Percentiles rank a stretch among this genome's conserved stretches.
Conservation (phyloP, 2,113 vertebrate genomes). For the Pongo abelii region DNA sequence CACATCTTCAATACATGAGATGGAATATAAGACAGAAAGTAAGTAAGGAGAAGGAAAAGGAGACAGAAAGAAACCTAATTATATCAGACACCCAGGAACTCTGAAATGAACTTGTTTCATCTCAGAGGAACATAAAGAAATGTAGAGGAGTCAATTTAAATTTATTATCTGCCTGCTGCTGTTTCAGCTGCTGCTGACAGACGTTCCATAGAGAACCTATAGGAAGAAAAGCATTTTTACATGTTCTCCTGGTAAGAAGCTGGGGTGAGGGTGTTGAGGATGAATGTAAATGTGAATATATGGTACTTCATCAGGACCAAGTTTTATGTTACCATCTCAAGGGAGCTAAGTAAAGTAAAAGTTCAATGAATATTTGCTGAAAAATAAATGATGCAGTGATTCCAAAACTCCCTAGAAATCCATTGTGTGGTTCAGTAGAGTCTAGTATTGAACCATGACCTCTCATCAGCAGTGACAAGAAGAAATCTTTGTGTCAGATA, state of each 20-base stretch:
- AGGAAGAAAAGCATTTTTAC: neutral
- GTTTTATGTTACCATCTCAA: neutral
- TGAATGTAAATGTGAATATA: neutral
- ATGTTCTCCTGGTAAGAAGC: neutral
- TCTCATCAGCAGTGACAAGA: neutral
- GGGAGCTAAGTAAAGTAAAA: neutral
- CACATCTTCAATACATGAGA: neutral
- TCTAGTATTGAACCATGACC: neutral
- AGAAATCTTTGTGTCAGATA: neutral
- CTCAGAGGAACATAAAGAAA: slow-evolving; percentile 60
- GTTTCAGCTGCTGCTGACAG: slow-evolving; percentile 62
- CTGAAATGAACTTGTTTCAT: slow-evolving; percentile 57
- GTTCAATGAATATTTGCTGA: neutral
- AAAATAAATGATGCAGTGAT: neutral
- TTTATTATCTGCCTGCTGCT: slow-evolving; percentile 67
- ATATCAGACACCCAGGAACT: slow-evolving; percentile 50
- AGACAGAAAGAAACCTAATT: slow-evolving; percentile 50
- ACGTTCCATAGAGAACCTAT: neutral
- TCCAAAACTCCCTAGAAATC: neutral
- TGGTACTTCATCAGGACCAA: neutral
- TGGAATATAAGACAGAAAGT: neutral
- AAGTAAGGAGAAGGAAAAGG: neutral
- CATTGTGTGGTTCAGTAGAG: neutral
- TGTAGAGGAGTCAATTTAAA: slow-evolving; percentile 61
- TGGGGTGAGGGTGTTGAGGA: neutral